phyloP scores from a whole-genome alignment of 2,888 invertebrate species.

The Dolichopus griseipennis region DNA sequence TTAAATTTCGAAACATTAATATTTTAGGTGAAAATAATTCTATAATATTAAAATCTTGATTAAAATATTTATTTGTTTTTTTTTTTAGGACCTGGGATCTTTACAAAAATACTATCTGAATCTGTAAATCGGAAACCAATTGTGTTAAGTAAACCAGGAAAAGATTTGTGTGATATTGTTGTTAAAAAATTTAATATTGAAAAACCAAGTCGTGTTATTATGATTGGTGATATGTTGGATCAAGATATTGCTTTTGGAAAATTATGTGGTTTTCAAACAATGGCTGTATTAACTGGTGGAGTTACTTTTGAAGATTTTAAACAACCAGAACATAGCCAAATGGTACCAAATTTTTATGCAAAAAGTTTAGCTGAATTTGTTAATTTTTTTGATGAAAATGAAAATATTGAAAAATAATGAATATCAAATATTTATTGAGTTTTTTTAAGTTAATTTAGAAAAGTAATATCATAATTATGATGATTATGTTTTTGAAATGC shows the following conservation, averaged over 20 bases:
- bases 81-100: conserved; percentile 27
- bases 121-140: conserved; percentile 37
- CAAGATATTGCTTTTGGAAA: conserved; percentile 72
- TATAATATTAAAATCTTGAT: conserved; percentile 19
- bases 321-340: conserved; percentile 23
- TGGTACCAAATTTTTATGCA: conserved; percentile 36
- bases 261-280: conserved; percentile 58
- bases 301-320: conserved; percentile 27
- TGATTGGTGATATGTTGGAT: conserved; percentile 78
- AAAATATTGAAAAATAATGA: too few relatives aligned
- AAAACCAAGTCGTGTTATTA: conserved; percentile 58
- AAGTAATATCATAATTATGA: too few relatives aligned
- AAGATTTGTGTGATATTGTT: conserved; percentile 36
- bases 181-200: conserved; percentile 39
- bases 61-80: background rate
- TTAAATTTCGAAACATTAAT: conserved; percentile 33
- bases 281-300: conserved; percentile 59
- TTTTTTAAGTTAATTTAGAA: too few relatives aligned
- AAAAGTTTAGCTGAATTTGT: conserved; percentile 34
- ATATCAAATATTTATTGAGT: too few relatives aligned
- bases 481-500: too few relatives aligned
- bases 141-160: conserved; percentile 44
- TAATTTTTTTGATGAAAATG: conserved; percentile 25
- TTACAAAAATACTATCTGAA: conserved; percentile 29
- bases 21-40: conserved; percentile 37